phyloP scores from a whole-genome alignment of 2,888 invertebrate species.

The Anoncus sp. region DNA sequence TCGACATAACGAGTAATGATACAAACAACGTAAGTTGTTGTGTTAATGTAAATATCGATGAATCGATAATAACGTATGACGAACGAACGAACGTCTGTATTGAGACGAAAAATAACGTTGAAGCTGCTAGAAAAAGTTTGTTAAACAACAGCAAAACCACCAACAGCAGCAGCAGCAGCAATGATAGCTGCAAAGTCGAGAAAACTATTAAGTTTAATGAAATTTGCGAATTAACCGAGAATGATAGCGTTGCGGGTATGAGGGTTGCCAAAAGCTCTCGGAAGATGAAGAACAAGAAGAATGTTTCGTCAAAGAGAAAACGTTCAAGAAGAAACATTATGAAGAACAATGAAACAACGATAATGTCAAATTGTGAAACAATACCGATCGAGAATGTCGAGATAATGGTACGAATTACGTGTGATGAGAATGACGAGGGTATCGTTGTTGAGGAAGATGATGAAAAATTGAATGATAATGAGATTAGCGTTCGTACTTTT shows the following conservation, averaged over 20 bases:
- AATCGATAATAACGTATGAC: conserved; percentile 11
- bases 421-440: conserved; percentile 64
- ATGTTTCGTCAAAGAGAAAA: too few relatives aligned
- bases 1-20: conserved; percentile 30
- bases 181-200: conserved; percentile 9
- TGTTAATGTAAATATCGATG: too few relatives aligned
- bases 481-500: conserved; percentile 75
- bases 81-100: conserved; percentile 7
- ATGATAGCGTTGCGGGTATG: conserved; percentile 82
- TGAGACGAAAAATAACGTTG: conserved; percentile 28
- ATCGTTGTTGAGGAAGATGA: conserved; percentile 68
- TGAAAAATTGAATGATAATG: too few relatives aligned
- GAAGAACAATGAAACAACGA: conserved; percentile 14
- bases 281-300: conserved; percentile 69
- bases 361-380: conserved; percentile 39
- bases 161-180: too few relatives aligned
- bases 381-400: conserved; percentile 64
- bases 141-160: conserved; percentile 28
- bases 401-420: conserved; percentile 65
- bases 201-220: conserved; percentile 42
- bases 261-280: conserved; percentile 82
- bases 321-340: conserved; percentile 20
- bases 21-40: background rate
- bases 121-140: conserved; percentile 54
- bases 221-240: conserved; percentile 78